Conservation (phyloP, 30 jellyfish, hydroid and myxozoan genomes). For the Aurelia coerulea region DNA sequence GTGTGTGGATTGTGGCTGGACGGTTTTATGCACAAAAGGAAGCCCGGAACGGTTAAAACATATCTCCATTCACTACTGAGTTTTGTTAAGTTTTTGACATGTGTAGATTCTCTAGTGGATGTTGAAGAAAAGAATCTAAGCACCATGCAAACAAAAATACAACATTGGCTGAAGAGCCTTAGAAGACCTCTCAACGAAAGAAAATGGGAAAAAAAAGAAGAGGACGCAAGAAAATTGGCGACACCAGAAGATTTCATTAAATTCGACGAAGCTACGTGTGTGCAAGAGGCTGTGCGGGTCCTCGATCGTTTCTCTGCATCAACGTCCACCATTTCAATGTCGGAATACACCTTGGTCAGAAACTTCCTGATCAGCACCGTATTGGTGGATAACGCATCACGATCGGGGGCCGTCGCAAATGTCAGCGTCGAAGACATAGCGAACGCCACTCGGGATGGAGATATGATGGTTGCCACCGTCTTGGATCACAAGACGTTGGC, state of each 20-base stretch:
- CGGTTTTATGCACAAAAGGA: neutral
- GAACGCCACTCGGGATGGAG: neutral
- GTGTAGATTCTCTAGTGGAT: neutral
- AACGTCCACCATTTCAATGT: neutral
- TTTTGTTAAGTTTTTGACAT: conserved; percentile 9
- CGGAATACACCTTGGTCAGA: conserved; percentile 9
- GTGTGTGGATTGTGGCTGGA: conserved; percentile 16
- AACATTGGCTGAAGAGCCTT: neutral
- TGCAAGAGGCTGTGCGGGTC: neutral
- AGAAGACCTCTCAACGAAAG: neutral
- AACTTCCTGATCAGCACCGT: conserved; percentile 7
- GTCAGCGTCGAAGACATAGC: conserved; percentile 17
- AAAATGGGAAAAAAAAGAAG: conserved; percentile 9
- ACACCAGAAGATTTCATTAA: conserved; percentile 10
- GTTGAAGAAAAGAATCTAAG: neutral
- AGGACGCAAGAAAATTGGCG: conserved; percentile 32
- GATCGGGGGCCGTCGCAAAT: conserved; percentile 39
- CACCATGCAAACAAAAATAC: too few relatives aligned
- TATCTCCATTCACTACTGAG: conserved; percentile 33
- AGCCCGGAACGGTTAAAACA: conserved; percentile 46
- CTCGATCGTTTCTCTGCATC: neutral
- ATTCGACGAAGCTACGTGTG: neutral
- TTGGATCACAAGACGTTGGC: conserved; percentile 42
- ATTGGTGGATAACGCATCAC: conserved; percentile 32
- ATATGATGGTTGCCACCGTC: neutral